Conservation (phyloP, 2,797 vertebrate species). For the Parauchenoglanis ngamensis region DNA sequence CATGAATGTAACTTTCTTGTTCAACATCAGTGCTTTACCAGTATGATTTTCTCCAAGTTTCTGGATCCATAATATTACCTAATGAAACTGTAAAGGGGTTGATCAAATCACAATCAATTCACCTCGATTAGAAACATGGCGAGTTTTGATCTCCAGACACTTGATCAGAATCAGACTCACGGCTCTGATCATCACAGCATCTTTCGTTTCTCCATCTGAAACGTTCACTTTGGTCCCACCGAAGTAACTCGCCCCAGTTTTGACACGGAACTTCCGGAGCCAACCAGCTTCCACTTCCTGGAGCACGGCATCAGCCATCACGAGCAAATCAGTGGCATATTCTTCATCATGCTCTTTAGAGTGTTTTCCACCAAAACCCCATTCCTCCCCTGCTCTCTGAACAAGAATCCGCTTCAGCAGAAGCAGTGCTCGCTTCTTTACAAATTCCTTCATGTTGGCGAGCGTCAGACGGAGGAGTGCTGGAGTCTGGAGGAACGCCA, state of each 20-base stretch:
- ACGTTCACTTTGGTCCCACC: slow-evolving; percentile 68
- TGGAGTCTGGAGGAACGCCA: slow-evolving; percentile 68
- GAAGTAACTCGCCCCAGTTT: slow-evolving; percentile 70
- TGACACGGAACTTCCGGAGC: slow-evolving; percentile 71
- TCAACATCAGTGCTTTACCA: background rate
- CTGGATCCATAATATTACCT: background rate
- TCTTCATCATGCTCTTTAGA: background rate
- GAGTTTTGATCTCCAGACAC: slow-evolving; percentile 80
- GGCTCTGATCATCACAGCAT: slow-evolving; percentile 81
- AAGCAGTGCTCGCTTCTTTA: slow-evolving; percentile 79
- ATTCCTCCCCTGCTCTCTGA: slow-evolving; percentile 80
- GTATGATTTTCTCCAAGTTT: background rate
- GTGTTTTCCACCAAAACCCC: slow-evolving; percentile 50
- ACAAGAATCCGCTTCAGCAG: slow-evolving; percentile 84
- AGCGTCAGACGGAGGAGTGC: slow-evolving; percentile 65
- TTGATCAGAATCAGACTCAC: slow-evolving; percentile 84
- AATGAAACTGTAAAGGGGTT: background rate
- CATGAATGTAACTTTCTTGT: background rate
- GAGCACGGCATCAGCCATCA: slow-evolving; percentile 72
- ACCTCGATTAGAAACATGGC: slow-evolving; percentile 60
- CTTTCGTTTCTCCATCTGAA: slow-evolving; percentile 55
- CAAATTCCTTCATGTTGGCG: slow-evolving; percentile 68
- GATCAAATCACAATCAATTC: slow-evolving; percentile 45
- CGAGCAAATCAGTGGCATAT: slow-evolving; percentile 65
- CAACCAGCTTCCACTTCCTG: slow-evolving; percentile 70